phyloP scores from a whole-genome alignment of 2,797 vertebrate species.

The Loriculus beryllinus region DNA sequence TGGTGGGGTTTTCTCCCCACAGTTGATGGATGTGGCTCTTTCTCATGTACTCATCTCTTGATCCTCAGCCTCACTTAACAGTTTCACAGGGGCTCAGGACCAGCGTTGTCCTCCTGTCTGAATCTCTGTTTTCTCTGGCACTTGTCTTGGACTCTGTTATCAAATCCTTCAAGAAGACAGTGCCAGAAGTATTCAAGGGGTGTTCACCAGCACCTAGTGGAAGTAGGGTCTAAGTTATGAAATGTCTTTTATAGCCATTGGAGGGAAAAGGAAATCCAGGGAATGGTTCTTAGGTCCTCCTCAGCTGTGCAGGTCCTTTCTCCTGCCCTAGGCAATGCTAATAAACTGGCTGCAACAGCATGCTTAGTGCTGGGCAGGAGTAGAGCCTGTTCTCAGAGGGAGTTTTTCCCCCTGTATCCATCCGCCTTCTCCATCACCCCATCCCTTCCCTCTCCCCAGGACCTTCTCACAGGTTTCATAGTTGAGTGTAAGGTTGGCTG shows the following conservation, averaged over 20 bases:
- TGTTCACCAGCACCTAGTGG: not conserved
- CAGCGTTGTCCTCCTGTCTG: not conserved
- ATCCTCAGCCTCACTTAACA: not conserved
- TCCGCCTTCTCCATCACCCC: not conserved
- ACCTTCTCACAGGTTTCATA: not conserved
- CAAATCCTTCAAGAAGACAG: not conserved
- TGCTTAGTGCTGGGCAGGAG: not conserved
- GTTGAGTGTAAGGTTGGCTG: not conserved
- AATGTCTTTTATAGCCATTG: not conserved
- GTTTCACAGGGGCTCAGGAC: not conserved
- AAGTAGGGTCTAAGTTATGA: not conserved
- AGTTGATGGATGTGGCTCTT: not conserved
- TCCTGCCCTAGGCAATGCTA: not conserved
- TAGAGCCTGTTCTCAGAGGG: not conserved
- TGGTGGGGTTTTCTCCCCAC: not conserved
- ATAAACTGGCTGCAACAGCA: not conserved
- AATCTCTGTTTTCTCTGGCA: not conserved
- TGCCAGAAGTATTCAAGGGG: not conserved
- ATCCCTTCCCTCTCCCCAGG: not conserved
- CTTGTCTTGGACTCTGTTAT: not conserved
- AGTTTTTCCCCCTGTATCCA: not conserved
- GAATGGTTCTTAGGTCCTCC: not conserved
- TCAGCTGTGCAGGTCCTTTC: not conserved
- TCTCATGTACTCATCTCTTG: not conserved
- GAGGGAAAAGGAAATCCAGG: not conserved